A percentile compares a stretch with the other conserved stretches of the same genome.
phyloP scores from a whole-genome alignment of 1,140 invertebrate genomes.

The Magallana gigas region DNA sequence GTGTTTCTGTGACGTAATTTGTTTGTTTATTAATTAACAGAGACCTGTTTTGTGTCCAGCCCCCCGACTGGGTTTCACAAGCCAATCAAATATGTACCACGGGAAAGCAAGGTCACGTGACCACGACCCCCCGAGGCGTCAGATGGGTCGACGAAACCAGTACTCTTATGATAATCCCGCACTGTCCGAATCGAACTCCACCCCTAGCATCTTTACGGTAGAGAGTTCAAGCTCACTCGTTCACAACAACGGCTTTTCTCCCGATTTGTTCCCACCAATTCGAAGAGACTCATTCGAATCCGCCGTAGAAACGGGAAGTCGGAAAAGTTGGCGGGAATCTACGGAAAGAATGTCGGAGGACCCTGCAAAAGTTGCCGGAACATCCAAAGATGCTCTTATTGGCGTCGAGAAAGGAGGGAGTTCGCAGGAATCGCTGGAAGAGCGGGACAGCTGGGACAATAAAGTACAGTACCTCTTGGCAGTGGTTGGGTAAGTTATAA shows the following conservation, averaged over 20 bases:
- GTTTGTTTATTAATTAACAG: conserved; percentile 19
- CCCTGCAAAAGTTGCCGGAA: conserved; percentile 33
- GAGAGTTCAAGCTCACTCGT: conserved; percentile 42
- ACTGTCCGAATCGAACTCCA: background rate
- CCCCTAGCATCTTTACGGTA: conserved; percentile 47
- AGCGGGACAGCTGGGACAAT: conserved; percentile 65
- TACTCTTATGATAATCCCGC: conserved; percentile 4
- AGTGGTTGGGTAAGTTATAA: conserved; percentile 68
- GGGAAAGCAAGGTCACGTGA: conserved; percentile 9
- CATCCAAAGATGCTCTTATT: conserved; percentile 57
- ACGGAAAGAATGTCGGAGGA: conserved; percentile 28
- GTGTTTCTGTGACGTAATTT: background rate
- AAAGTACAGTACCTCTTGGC: conserved; percentile 79
- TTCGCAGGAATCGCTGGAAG: background rate
- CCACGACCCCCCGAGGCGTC: conserved; percentile 8
- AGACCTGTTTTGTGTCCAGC: background rate
- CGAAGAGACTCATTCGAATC: conserved; percentile 51
- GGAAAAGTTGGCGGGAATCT: conserved; percentile 10
- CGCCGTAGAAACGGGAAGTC: conserved; percentile 47
- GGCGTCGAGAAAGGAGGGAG: conserved; percentile 20
- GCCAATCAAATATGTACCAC: background rate
- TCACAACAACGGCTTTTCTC: conserved; percentile 3
- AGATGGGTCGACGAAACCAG: conserved; percentile 3
- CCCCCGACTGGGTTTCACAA: background rate
- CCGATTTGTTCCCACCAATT: conserved; percentile 5